phyloP scores from a whole-genome alignment of 2,797 vertebrate genomes.

The Chrysocyon brachyurus region DNA sequence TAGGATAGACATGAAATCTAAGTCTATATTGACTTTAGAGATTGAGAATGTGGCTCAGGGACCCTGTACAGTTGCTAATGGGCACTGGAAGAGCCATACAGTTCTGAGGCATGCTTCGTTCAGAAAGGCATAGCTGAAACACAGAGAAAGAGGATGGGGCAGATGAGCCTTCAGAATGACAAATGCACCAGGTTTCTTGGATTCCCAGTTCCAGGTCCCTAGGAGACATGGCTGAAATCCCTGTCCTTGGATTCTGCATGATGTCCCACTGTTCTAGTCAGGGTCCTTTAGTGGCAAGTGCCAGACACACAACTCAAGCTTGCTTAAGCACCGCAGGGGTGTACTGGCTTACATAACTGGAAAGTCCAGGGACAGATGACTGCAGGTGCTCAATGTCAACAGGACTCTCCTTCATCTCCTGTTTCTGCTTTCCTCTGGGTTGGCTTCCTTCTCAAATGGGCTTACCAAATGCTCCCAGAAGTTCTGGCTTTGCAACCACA shows the following conservation, averaged over 20 bases:
- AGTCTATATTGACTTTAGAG: neutral
- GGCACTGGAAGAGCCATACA: neutral
- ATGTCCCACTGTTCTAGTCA: neutral
- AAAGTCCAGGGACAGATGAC: neutral
- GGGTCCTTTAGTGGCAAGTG: neutral
- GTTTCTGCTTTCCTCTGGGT: neutral
- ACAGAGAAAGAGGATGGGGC: neutral
- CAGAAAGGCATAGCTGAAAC: neutral
- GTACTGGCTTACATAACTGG: neutral
- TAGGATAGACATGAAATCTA: neutral
- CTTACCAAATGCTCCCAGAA: neutral
- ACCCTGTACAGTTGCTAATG: fast-evolving
- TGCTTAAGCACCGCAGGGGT: neutral
- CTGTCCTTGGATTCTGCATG: neutral
- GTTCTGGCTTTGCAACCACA: neutral
- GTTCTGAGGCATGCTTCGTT: neutral
- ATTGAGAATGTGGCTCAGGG: neutral
- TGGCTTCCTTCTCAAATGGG: neutral
- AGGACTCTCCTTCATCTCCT: neutral
- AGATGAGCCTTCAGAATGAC: neutral
- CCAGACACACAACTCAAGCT: neutral
- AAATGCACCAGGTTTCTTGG: neutral
- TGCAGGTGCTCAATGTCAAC: fast-evolving
- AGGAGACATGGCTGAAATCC: neutral
- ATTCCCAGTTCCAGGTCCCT: neutral